Evolutionary conservation across 2,797 vertebrate species (phyloP).

Genomic region (Balearica regulorum): DNA sequence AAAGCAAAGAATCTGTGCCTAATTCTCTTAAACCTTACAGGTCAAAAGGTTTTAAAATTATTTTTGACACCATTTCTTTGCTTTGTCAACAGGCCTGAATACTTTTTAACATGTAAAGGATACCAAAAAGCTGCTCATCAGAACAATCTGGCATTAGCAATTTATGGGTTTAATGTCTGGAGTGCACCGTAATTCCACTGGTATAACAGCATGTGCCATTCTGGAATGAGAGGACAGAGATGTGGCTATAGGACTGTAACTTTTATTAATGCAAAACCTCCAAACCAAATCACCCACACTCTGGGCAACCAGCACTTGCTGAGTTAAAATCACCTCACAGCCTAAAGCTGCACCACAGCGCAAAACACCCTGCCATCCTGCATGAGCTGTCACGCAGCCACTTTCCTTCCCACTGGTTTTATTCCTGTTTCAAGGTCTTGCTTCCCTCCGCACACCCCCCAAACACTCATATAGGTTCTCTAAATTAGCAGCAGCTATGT

Average conservation of each 20-base stretch:
- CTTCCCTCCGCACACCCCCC: not conserved
- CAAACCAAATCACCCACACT: not conserved
- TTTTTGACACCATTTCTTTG: conserved; percentile 88
- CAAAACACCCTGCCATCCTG: fast-evolving
- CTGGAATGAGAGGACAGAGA: not conserved
- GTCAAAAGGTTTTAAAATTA: conserved; percentile 94
- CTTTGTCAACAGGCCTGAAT: conserved; percentile 85
- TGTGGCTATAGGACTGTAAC: not conserved
- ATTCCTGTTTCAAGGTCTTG: not conserved
- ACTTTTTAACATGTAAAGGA: conserved; percentile 80
- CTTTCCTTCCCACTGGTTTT: not conserved
- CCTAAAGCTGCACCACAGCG: fast-evolving
- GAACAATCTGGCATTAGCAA: conserved; percentile 55
- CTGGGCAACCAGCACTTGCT: not conserved
- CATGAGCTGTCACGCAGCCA: not conserved
- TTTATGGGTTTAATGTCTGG: conserved; percentile 62
- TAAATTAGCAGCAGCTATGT: not conserved
- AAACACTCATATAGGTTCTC: fast-evolving
- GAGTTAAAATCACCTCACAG: not conserved
- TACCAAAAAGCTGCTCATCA: conserved; percentile 69
- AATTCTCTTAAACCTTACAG: conserved; percentile 90
- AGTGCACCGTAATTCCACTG: not conserved
- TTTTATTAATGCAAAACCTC: not conserved
- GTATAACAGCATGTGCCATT: not conserved
- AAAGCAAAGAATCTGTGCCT: conserved; percentile 89